These are phyloP conservation scores for Heliconius nattereri DNA, from an alignment of 1,140 invertebrate genomes.

Conservation along the genomic window DNA sequence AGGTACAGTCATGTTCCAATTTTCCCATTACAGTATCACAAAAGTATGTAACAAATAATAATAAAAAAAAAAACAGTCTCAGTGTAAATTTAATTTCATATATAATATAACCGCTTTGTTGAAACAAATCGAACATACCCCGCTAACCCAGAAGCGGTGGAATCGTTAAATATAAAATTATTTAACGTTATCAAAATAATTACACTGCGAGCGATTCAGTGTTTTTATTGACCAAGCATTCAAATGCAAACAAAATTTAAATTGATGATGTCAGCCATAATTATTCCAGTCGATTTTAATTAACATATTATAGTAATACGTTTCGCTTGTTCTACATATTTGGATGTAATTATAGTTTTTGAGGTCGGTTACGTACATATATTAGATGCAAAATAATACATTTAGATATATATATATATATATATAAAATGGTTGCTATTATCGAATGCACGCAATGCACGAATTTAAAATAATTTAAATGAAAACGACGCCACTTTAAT, in stretches of 20 bases:
- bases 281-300: slow-evolving; percentile 50
- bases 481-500: not conserved
- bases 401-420: not conserved
- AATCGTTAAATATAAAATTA: slow-evolving; percentile 15
- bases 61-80: not conserved
- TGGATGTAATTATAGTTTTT: slow-evolving; percentile 32
- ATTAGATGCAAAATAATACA: not conserved
- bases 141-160: not conserved
- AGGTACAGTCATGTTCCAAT: no score
- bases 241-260: slow-evolving; percentile 50
- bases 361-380: not conserved
- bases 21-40: no score
- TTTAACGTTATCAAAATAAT: slow-evolving; percentile 41
- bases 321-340: slow-evolving; percentile 34
- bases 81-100: not conserved
- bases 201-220: slow-evolving; percentile 33
- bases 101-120: not conserved
- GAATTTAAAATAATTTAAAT: not conserved
- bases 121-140: not conserved
- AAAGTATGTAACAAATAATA: not conserved
- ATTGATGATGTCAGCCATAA: slow-evolving; percentile 48
- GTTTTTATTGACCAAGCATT: slow-evolving; percentile 43
- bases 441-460: not conserved
- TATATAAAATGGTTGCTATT: not conserved
- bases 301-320: slow-evolving; percentile 47